Evolutionary conservation across 2,797 vertebrate genomes (phyloP).

Genomic region (Nyctalus aviator): DNA sequence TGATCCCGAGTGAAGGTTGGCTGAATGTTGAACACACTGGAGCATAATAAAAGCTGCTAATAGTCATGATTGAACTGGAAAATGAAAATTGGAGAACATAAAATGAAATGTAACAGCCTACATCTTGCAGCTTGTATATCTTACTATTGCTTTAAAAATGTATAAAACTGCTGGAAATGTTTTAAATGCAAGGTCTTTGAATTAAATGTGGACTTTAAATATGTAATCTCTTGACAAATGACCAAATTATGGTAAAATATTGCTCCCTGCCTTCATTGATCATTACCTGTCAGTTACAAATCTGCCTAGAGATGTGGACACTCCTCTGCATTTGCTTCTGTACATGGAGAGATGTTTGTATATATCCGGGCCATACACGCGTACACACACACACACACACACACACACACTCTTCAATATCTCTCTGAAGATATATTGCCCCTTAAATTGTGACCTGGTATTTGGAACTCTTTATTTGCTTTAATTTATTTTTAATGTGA

Average conservation of each 20-base stretch:
- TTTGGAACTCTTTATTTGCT: conserved; percentile 91
- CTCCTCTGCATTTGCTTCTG: conserved; percentile 67
- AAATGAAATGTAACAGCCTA: conserved; percentile 82
- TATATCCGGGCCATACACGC: conserved; percentile 80
- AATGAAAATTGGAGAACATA: conserved; percentile 4
- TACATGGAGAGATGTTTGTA: conserved; percentile 80
- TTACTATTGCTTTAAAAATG: conserved; percentile 85
- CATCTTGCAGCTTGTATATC: conserved; percentile 85
- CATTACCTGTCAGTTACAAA: conserved; percentile 83
- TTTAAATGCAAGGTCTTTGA: conserved; percentile 86
- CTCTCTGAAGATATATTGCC: conserved; percentile 86
- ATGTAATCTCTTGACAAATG: conserved; percentile 81
- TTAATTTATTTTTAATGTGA: conserved; percentile 87
- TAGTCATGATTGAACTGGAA: conserved; percentile 63
- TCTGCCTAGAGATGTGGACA: conserved; percentile 75
- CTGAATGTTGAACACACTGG: conserved; percentile 75
- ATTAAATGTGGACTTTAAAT: conserved; percentile 84
- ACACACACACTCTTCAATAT: conserved; percentile 72
- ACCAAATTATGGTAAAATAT: conserved; percentile 84
- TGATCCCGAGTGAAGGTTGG: conserved; percentile 73
- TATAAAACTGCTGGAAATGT: conserved; percentile 86
- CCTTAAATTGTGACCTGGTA: conserved; percentile 94
- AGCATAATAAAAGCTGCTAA: conserved; percentile 81
- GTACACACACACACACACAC: conserved; percentile 69
- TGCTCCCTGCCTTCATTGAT: conserved; percentile 81